Evolutionary conservation across 2,113 vertebrate species (phyloP), one percentile per base, ranked within the genome.

Genomic region (Heterochromis multidens): DNA sequence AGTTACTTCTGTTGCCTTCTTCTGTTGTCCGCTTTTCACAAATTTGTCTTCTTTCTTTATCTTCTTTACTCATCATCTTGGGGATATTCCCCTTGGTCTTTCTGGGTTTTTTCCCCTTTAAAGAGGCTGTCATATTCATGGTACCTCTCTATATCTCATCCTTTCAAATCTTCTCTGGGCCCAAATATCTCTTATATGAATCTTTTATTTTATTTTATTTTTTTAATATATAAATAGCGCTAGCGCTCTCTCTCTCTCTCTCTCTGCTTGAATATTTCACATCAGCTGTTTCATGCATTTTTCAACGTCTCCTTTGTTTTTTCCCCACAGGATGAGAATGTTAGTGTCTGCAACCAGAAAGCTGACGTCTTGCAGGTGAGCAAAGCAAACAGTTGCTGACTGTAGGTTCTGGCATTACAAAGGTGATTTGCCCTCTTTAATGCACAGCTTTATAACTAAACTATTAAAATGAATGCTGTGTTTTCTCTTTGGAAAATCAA

Each of bases 331-430:
- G 97, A 98, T 89, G 97, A 98, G 91, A 97, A 97, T 87, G 97
- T 96, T 92, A 94, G 96, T 90, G 94, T 96, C 83, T 97, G 97
- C 91, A 97, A 90, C 94, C 97, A 97, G 94, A 99, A 96, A 93
- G 94, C 97, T 92, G 97, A 98, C 93, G 95, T 96, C 87, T 93
- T 97, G 88, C 97, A 98, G 97, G 98, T 98, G 92, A 83, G 95
- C 59, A 81, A 54, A 80, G 61, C 17, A 67, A 81, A 87, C 33
- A 76, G 8, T 77, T 65, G 40, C 5, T 16, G 23, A 74, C 9
- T 29, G 21, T 61, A 16, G 40, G 16, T 31, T 21, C 33, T 81
- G 23, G 31, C 14, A 72, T 11, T 37, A 12, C 27, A 27, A 7
- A 25, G 13, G 10, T 52, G 17, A 56, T 77, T 62, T 59, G 2